Base-by-base conservation (phyloP, 1,140 invertebrate genomes). In the Danaus plexippus region DNA sequence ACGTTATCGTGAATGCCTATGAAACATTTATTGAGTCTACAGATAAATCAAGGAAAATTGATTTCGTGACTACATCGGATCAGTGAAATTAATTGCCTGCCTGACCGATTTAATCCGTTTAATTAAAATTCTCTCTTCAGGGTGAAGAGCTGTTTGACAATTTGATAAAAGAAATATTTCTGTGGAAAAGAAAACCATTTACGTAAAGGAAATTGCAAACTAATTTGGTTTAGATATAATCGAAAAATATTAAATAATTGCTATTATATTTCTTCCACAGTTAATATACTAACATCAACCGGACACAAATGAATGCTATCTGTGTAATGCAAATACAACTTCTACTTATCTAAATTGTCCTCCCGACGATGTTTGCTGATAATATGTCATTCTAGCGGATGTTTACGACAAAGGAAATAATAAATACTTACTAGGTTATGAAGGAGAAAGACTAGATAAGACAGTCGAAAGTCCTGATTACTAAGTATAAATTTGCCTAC, bases 41-140 rank as follows among this genome's bases (percentile, higher is more conserved):
- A 32, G 22, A 32, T 32, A 47, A 32, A 45, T 57, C 55, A 47
- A 60, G 49, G 47, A 49, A 63, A 62, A 57, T 59, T 47, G 56
- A 55, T 62, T 64, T 54, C 47, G 43, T 43, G 57, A 47, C 47
- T 51, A 48, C 13, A 57, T 32, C 51, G 46, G 56, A 44, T 56
- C 42, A 43, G 49, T 60, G 59, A 53, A 66, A 67, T 71, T 63
- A 67, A 71, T 75, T 71, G 67, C 51, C 12, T 22, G 58, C 43
- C 43, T 52, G 54, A 44, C 54, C 52, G 63, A 72, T 71, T 32
- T 32, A 57, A 48, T 47, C 40, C 18, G 51, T 55, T 65, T 64
- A 60, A 73, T 75, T 75, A 71, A 69, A 73, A 73, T 66, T 66
- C 63, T 67, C 47, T 65, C 63, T 69, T 60, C 61, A 61, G 56